Evolutionary conservation across 2,113 vertebrate genomes (phyloP).

Genomic region (Epinephelus lanceolatus): DNA sequence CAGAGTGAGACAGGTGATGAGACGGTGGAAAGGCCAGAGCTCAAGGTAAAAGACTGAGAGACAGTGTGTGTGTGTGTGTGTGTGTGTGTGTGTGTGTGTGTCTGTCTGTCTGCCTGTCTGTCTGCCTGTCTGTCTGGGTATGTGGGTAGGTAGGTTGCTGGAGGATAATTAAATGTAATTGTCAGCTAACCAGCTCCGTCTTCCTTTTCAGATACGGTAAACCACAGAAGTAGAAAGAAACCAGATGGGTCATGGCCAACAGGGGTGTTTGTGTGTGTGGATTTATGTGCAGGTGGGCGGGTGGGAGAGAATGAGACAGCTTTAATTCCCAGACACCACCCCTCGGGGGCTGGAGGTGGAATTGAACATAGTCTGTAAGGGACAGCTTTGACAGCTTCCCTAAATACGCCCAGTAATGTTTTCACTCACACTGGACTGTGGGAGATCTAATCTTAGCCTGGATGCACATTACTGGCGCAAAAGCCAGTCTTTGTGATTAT

Average conservation of each 20-base stretch:
- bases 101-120: conserved; percentile 43
- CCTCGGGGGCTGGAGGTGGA: conserved; percentile 74
- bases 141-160: conserved; percentile 58
- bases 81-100: conserved; percentile 11
- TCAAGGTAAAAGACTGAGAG: conserved; percentile 57
- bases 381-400: conserved; percentile 76
- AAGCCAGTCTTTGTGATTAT: conserved; percentile 43
- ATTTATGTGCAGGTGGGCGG: conserved; percentile 73
- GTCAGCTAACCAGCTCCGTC: conserved; percentile 67
- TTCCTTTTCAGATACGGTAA: conserved; percentile 70
- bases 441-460: conserved; percentile 61
- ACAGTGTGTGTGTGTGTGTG: conserved; percentile 2
- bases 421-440: conserved; percentile 63
- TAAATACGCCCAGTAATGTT: conserved; percentile 77
- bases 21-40: conserved; percentile 57
- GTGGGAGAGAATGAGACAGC: conserved; percentile 68
- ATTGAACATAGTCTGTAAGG: conserved; percentile 77
- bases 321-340: conserved; percentile 75
- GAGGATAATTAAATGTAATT: conserved; percentile 79
- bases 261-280: conserved; percentile 72
- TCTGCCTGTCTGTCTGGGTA: conserved; percentile 53
- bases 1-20: conserved; percentile 59
- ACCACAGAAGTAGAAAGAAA: conserved; percentile 73
- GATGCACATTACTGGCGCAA: conserved; percentile 48
- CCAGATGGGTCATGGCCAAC: conserved; percentile 76